Conservation (phyloP, 2,113 vertebrate species). For the Lampris incognitus region DNA sequence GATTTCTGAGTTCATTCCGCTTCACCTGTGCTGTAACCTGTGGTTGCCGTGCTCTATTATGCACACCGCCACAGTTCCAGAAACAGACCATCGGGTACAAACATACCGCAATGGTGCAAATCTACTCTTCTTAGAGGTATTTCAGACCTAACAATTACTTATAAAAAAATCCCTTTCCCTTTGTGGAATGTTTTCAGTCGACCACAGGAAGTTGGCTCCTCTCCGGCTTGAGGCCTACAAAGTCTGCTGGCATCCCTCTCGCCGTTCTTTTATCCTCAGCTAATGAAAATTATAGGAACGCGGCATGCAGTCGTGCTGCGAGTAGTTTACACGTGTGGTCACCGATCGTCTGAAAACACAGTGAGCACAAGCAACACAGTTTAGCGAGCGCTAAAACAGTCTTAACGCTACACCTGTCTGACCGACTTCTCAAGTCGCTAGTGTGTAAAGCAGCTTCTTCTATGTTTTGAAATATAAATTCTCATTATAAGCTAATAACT, state of each 20-base stretch:
- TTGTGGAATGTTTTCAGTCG: conserved; percentile 63
- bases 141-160: neutral
- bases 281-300: conserved; percentile 36
- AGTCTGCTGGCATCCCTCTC: conserved; percentile 14
- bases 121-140: conserved; percentile 12
- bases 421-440: neutral
- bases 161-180: conserved; percentile 16
- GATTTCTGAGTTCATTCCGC: conserved; percentile 5
- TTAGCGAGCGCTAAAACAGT: conserved; percentile 31
- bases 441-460: neutral
- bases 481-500: neutral
- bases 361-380: neutral
- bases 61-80: neutral
- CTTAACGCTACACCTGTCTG: neutral
- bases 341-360: conserved; percentile 17
- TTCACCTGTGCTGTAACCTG: conserved; percentile 18
- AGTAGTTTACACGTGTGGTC: neutral
- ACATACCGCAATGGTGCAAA: neutral
- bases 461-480: neutral
- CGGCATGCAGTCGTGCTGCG: conserved; percentile 16
- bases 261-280: neutral
- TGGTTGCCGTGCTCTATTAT: neutral
- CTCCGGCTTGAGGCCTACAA: neutral
- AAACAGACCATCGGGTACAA: neutral
- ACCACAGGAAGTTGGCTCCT: conserved; percentile 15